Base-by-base conservation (phyloP, 2,113 vertebrate species). In the Nibea albiflora region DNA sequence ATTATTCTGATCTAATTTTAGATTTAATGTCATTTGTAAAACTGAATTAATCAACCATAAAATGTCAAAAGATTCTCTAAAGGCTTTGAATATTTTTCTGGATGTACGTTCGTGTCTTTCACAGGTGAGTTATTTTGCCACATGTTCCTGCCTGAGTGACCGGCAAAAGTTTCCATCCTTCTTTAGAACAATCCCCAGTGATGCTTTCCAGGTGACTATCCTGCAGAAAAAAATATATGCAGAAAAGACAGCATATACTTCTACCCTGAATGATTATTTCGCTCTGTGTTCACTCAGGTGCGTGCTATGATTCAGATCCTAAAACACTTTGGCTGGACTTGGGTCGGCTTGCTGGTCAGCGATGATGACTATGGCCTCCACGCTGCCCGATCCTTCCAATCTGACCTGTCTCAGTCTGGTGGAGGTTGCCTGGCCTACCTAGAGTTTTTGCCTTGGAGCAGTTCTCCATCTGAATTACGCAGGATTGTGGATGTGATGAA, bases 401-500 rank as follows among this genome's bases (percentile, higher is more conserved):
- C 79, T 22, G 85, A 87, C 42, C 54, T 89, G 19, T 17, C 8
- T 73, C 56, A 49, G 15, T 63, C 67, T 47, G 72, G 79, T 58
- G 49, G 58, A 71, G 83, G 77, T 50, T 91, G 89, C 70, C 86
- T 95, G 47, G 91, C 91, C 0, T 95, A 92, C 17, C 72, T 80
- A 4, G 92, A 95, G 58, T 79, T 91, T 47, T 87, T 95, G 52
- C 88, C 93, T 24, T 80, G 54, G 54, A 71, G 76, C 35, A 89
- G 91, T 24, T 70, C 90, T 22, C 58, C 14, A 12, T 24, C 1
- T 47, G 86, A 94, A 63, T 39, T 92, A 0, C 70, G n/a, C 20
- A 90, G 81, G 35, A 94, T 95, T 31, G 91, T 93, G 17, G 6
- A 50, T 12, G 73, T 89, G 14, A 92, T 95, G 63, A 83, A 68